A percentile compares a stretch with the other conserved stretches of the same genome.
Evolutionary conservation across 2,113 vertebrate species (phyloP).

Genomic region (Scatophagus argus): DNA sequence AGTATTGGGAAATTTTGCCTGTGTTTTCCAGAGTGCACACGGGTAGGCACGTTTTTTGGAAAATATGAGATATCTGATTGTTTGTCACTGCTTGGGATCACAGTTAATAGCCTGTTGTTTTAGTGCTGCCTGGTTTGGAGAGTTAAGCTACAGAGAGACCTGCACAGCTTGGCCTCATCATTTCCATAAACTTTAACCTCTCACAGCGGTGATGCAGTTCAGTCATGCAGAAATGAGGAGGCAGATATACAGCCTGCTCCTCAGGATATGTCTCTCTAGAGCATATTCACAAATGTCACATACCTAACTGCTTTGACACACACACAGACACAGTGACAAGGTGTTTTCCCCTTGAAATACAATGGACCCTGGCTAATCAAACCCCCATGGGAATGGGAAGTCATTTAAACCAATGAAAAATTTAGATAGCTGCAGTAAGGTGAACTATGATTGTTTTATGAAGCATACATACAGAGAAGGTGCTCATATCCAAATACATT

Average conservation of each 20-base stretch:
- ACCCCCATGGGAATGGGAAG: background rate
- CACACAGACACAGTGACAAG: slow-evolving; percentile 18
- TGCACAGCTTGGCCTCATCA: slow-evolving; percentile 34
- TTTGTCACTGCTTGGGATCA: background rate
- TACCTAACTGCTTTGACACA: slow-evolving; percentile 21
- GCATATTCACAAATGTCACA: slow-evolving; percentile 18
- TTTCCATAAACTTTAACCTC: slow-evolving; percentile 62
- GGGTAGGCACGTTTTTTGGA: no score
- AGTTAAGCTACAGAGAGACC: slow-evolving; percentile 9
- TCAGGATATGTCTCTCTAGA: background rate
- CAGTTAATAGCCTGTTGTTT: background rate
- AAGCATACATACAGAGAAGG: no score
- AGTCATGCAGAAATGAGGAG: slow-evolving; percentile 31
- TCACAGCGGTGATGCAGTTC: slow-evolving; percentile 29
- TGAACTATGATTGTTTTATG: background rate
- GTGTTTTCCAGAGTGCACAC: no score
- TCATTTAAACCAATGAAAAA: slow-evolving; percentile 5
- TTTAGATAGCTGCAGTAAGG: background rate
- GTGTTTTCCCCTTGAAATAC: slow-evolving; percentile 42
- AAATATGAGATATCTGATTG: background rate
- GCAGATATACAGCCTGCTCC: slow-evolving; percentile 30
- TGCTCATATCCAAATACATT: background rate
- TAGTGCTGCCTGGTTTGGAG: background rate
- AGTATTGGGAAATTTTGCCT: no score
- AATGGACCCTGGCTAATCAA: slow-evolving; percentile 26